Conservation (phyloP, 2,113 vertebrate genomes). For the Raja brachyura region DNA sequence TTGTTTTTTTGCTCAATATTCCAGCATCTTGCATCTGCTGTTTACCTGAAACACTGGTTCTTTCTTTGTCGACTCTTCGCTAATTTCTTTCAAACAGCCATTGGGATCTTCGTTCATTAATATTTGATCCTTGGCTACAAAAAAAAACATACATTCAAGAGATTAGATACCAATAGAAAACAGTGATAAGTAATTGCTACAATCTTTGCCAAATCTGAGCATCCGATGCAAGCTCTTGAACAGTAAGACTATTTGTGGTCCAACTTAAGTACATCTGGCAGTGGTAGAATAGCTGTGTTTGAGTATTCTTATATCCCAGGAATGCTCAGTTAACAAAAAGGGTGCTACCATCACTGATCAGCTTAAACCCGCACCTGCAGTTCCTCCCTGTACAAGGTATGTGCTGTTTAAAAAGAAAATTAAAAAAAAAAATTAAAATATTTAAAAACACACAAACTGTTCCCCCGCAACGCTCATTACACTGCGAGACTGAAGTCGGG, state of each 20-base stretch:
- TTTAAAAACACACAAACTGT: too few species aligned
- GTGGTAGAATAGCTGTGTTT: background rate
- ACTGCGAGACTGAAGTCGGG: too few species aligned
- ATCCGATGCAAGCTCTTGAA: background rate
- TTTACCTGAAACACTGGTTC: slow-evolving; percentile 18
- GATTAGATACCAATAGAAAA: slow-evolving; percentile 2
- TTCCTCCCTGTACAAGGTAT: too few species aligned
- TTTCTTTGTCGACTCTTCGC: slow-evolving; percentile 24
- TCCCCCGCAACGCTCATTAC: too few species aligned
- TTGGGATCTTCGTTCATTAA: slow-evolving; percentile 18
- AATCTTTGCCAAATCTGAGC: background rate
- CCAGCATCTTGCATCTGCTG: too few species aligned
- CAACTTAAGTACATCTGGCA: background rate
- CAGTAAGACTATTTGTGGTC: background rate
- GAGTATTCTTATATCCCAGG: background rate
- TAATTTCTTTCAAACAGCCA: slow-evolving; percentile 19
- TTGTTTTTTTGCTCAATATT: too few species aligned
- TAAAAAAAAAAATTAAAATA: too few species aligned
- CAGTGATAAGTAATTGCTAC: background rate
- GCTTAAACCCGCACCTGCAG: too few species aligned
- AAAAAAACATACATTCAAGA: background rate
- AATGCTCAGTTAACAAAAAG: too few species aligned
- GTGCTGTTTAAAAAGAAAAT: too few species aligned
- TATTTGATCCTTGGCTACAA: slow-evolving; percentile 11
- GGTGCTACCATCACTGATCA: too few species aligned